These are phyloP conservation scores for Coryphaenoides rupestris DNA, from an alignment of 2,113 vertebrate species.

Conservation along the genomic window DNA sequence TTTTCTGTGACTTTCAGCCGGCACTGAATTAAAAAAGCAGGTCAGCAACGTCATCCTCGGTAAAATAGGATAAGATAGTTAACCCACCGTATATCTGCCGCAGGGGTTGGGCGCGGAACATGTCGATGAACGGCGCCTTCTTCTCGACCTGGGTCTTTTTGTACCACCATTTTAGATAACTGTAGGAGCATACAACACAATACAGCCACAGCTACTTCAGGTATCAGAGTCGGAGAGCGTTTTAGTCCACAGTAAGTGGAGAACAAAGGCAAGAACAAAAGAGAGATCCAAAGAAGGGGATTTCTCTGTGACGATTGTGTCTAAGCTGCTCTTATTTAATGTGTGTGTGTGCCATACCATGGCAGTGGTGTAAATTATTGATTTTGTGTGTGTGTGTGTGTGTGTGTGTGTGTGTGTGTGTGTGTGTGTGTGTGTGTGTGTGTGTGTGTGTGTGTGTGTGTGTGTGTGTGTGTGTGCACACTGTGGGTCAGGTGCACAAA, in stretches of 20 bases:
- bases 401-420: slow-evolving; percentile 19
- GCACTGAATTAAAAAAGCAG: background rate
- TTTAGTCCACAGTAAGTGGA: slow-evolving; percentile 4
- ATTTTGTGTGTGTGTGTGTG: no score
- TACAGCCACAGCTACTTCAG: background rate
- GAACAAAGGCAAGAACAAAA: slow-evolving; percentile 14
- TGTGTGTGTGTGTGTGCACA: no score
- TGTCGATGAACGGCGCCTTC: slow-evolving; percentile 91
- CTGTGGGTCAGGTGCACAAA: no score
- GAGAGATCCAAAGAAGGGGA: no score
- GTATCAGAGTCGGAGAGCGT: background rate
- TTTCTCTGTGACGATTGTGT: no score
- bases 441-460: background rate
- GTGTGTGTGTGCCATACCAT: no score
- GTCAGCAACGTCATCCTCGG: background rate
- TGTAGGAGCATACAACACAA: slow-evolving; percentile 39
- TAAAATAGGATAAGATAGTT: background rate
- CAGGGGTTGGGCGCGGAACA: slow-evolving; percentile 81
- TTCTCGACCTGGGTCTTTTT: slow-evolving; percentile 89
- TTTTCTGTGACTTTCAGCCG: no score
- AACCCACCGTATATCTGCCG: slow-evolving; percentile 91
- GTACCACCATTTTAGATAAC: slow-evolving; percentile 94
- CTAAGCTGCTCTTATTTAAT: no score
- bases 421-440: background rate
- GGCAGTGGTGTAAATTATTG: no score